These are phyloP conservation scores for Sander lucioperca DNA, from an alignment of 2,113 vertebrate species.

Conservation along the genomic window DNA sequence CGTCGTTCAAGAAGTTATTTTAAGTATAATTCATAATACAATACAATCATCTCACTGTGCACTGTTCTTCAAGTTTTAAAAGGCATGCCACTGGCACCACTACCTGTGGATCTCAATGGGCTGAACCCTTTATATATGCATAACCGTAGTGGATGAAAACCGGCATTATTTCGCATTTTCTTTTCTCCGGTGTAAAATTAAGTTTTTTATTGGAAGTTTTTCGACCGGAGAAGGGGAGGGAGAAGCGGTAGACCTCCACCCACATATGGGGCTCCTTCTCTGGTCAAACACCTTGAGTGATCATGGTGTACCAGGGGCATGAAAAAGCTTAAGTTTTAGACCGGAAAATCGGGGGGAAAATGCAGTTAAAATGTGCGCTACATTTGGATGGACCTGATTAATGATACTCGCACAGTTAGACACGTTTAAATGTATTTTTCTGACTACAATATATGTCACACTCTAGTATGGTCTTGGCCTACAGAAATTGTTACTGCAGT, in stretches of 20 bases:
- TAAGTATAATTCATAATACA: too few relatives aligned
- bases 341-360: too few relatives aligned
- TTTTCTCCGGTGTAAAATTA: too few relatives aligned
- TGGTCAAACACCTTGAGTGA: too few relatives aligned
- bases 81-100: background rate
- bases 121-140: background rate
- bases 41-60: too few relatives aligned
- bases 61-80: background rate
- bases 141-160: background rate
- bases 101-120: background rate
- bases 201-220: too few relatives aligned
- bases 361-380: background rate
- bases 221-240: too few relatives aligned
- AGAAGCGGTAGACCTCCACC: too few relatives aligned
- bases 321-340: too few relatives aligned
- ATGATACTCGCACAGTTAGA: background rate
- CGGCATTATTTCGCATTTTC: background rate
- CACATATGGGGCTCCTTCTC: too few relatives aligned
- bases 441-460: background rate
- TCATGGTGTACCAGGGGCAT: too few relatives aligned
- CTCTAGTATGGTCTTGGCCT: background rate
- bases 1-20: too few relatives aligned
- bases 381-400: background rate
- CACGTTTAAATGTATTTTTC: background rate
- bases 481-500: background rate